Evolutionary conservation across 2,113 vertebrate species (phyloP).

Genomic region (Myiagra hebetior): DNA sequence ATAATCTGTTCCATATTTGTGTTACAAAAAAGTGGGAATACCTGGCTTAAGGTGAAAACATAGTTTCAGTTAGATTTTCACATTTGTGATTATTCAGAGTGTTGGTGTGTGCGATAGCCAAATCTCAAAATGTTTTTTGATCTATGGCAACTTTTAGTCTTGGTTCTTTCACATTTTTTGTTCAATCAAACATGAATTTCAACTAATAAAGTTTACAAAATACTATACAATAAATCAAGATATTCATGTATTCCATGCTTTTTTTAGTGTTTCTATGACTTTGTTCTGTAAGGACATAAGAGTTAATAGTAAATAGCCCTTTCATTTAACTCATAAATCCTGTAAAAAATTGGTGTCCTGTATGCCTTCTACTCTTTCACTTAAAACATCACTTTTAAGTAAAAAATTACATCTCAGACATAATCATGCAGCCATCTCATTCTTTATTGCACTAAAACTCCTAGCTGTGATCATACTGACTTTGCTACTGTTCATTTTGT

Average conservation of each 20-base stretch:
- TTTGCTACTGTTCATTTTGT: not conserved
- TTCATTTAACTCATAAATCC: not conserved
- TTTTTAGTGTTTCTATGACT: not conserved
- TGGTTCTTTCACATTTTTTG: not conserved
- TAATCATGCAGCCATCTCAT: not conserved
- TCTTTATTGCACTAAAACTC: not conserved
- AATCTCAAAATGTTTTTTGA: not conserved
- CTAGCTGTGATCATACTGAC: not conserved
- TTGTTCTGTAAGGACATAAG: not conserved
- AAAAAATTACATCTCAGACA: not conserved
- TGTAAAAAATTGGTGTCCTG: not conserved
- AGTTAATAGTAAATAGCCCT: not conserved
- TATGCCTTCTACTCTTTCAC: not conserved
- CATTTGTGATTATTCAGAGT: not conserved
- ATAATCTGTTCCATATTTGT: not conserved
- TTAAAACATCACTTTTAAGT: not conserved
- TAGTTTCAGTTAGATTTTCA: not conserved
- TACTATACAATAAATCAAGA: not conserved
- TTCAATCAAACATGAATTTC: not conserved
- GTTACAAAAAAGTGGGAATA: not conserved
- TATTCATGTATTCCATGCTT: not conserved
- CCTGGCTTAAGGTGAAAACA: not conserved
- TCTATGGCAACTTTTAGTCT: not conserved
- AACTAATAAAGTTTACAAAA: not conserved
- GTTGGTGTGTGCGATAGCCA: not conserved